Conservation (phyloP, 1,140 invertebrate genomes). For the Philopotamus ludificatus region DNA sequence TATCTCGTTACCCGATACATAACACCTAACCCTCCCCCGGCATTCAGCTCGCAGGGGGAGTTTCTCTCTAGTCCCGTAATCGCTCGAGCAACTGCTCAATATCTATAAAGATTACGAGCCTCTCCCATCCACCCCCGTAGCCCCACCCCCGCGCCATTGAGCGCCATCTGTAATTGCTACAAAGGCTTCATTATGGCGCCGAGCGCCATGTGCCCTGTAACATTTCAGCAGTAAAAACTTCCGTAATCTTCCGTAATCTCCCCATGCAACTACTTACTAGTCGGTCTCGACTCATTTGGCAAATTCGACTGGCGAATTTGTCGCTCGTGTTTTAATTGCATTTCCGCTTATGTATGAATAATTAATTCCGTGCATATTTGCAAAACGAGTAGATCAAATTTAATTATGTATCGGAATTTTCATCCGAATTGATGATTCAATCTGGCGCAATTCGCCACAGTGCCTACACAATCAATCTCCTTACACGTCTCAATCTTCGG, state of each 20-base stretch:
- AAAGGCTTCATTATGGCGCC: constrained; percentile 14
- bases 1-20: background rate
- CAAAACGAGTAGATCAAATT: too few relatives aligned
- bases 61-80: too few relatives aligned
- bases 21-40: too few relatives aligned
- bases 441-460: too few relatives aligned
- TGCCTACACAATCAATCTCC: too few relatives aligned
- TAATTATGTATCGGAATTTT: too few relatives aligned
- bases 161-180: constrained; percentile 16
- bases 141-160: background rate
- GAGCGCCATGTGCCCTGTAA: background rate
- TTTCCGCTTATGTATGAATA: too few relatives aligned
- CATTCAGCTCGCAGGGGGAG: too few relatives aligned
- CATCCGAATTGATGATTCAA: too few relatives aligned
- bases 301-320: background rate
- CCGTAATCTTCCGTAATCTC: background rate
- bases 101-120: constrained; percentile 10
- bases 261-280: background rate
- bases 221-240: constrained; percentile 16
- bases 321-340: too few relatives aligned
- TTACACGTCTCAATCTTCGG: too few relatives aligned
- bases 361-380: too few relatives aligned
- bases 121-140: background rate
- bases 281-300: background rate
- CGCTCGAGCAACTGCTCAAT: constrained; percentile 3